Evolutionary conservation across 2,113 vertebrate species (phyloP).

Genomic region (Origma solitaria): DNA sequence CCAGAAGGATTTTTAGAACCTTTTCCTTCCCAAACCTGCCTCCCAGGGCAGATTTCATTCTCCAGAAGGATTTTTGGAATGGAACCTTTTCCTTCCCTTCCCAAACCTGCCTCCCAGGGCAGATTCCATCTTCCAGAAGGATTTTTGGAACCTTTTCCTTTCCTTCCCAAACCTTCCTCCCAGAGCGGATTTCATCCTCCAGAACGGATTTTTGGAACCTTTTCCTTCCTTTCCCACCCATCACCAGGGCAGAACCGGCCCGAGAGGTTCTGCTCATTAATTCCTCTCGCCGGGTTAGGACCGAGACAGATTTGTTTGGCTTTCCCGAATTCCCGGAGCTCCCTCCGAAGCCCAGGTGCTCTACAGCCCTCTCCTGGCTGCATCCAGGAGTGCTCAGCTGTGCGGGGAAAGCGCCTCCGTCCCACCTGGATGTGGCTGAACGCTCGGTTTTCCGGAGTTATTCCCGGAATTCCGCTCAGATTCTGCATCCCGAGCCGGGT

Average conservation of each 20-base stretch:
- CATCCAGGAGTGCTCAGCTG: neutral
- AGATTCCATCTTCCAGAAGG: no score
- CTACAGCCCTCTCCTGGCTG: constrained; percentile 42
- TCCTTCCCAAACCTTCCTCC: no score
- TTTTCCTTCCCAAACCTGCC: neutral
- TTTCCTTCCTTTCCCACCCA: neutral
- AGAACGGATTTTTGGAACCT: no score
- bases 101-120: no score
- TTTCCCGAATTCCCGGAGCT: neutral
- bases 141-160: no score
- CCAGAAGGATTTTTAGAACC: neutral
- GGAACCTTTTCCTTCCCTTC: neutral
- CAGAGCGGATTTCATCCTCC: no score
- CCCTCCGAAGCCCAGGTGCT: neutral
- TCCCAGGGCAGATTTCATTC: neutral
- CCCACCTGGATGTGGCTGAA: neutral
- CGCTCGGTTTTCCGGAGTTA: rapidly evolving
- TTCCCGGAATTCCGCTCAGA: neutral
- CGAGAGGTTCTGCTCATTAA: neutral
- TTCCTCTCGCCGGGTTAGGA: neutral
- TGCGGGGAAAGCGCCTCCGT: rapidly evolving
- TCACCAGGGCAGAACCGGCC: neutral
- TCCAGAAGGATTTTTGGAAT: neutral
- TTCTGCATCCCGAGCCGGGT: rapidly evolving
- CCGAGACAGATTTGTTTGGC: rapidly evolving